Conservation (phyloP, 1,140 invertebrate species). For the Procambarus clarkii region DNA sequence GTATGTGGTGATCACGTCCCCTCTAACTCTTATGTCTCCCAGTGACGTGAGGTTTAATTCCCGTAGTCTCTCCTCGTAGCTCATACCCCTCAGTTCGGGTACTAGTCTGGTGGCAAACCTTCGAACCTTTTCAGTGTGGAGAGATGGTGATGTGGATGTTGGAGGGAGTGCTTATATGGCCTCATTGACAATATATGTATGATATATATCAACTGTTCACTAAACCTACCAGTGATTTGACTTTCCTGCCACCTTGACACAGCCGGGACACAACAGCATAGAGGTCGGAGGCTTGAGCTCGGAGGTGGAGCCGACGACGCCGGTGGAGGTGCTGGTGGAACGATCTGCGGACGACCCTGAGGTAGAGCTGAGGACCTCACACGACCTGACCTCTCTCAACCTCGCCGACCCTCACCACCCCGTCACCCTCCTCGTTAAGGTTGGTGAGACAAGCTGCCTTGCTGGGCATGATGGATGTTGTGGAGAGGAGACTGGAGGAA, state of each 20-base stretch:
- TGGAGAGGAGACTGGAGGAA: not conserved
- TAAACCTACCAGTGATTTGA: no score
- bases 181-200: no score
- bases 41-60: no score
- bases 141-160: not conserved
- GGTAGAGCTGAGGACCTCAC: conserved; percentile 12
- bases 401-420: not conserved
- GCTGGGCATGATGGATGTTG: not conserved
- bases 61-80: no score
- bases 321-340: not conserved
- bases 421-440: not conserved
- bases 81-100: no score
- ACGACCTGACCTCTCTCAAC: not conserved
- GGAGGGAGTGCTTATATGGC: no score
- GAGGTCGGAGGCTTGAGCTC: not conserved
- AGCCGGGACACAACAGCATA: not conserved
- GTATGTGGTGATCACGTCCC: no score
- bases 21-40: no score
- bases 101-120: no score
- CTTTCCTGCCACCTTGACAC: not conserved
- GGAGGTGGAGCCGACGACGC: no score
- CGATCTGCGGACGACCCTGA: not conserved
- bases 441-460: not conserved
- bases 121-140: not conserved
- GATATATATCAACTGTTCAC: no score